Evolutionary conservation across 2,797 vertebrate genomes (phyloP), one percentile per base, ranked within the genome.

Genomic region (Rhabdophis nuchalis): DNA sequence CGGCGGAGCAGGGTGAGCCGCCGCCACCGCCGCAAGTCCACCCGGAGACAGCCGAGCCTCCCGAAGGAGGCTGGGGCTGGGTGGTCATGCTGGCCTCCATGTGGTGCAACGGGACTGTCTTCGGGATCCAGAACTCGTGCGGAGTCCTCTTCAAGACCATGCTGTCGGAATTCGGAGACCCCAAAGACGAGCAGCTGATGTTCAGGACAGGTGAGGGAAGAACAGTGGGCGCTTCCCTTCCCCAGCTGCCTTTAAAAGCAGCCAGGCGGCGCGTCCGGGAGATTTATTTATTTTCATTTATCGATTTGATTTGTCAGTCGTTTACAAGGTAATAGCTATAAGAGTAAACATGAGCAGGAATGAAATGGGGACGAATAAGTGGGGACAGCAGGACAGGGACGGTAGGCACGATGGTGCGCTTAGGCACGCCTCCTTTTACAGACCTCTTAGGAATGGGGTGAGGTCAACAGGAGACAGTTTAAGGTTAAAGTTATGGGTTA

Each of bases 61-160:
- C 99, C 0, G 99, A 99, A 91, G 99, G 99, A 87, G 99, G 99
- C 96, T 99, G 99, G 99, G 99, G 99, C 0, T 99, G 99, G 99
- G 20, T 99, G 90, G 99, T 99, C 96, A 99, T 99, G 99, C 96
- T 99, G 95, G 98, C 99, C 10, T 98, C 99, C 94, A 99, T 99
- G 99, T 99, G 99, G 99, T 99, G 99, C 94, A 99, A 99, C 95
- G 99, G 99, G 25, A 97, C 99, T 2, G 98, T 99, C 93, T 99
- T 99, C 93, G 99, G 99, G 60, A 99, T 99, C 98, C 99, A 99
- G 97, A 99, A 99, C 97, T 97, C 99, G 1, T 99, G 98, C 95
- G 99, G 99, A 0, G 96, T 99, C 20, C 96, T 99, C 54, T 99
- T 98, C 97, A 96, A 99, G 86, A 97, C 97, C 77, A 97, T 99